Percentiles rank a stretch among this genome's conserved stretches.
Conservation (phyloP, 1,140 invertebrate species). For the Drosophila pallidifrons region DNA sequence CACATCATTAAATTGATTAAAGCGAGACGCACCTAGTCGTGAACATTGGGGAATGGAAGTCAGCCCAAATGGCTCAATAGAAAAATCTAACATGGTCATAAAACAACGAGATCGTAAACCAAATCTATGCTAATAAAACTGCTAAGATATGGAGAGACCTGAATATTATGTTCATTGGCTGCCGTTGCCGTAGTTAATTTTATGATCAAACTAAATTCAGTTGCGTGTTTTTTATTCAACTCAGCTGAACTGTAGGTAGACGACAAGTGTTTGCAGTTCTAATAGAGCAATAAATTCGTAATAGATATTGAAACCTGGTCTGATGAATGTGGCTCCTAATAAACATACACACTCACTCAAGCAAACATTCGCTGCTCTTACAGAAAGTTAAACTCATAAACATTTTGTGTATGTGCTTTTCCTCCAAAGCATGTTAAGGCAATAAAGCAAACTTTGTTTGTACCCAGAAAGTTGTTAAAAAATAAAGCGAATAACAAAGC, state of each 20-base stretch:
- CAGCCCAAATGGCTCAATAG: not conserved
- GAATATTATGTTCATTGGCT: slow-evolving; percentile 27
- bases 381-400: slow-evolving; percentile 14
- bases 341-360: slow-evolving; percentile 2
- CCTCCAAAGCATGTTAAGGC: slow-evolving; percentile 21
- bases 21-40: slow-evolving; percentile 10
- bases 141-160: slow-evolving; percentile 5
- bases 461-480: slow-evolving; percentile 36
- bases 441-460: slow-evolving; percentile 37
- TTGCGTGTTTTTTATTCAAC: slow-evolving; percentile 44
- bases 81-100: slow-evolving; percentile 45
- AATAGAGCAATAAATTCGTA: slow-evolving; percentile 67
- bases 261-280: slow-evolving; percentile 64
- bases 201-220: slow-evolving; percentile 42
- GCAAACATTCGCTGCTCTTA: slow-evolving; percentile 2
- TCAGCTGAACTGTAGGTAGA: not conserved
- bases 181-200: slow-evolving; percentile 47
- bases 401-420: slow-evolving; percentile 7
- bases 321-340: slow-evolving; percentile 6
- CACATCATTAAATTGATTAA: slow-evolving; percentile 71
- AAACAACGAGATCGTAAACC: slow-evolving; percentile 50
- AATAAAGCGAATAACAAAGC: slow-evolving; percentile 56
- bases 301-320: slow-evolving; percentile 58
- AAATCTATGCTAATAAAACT: slow-evolving; percentile 69
- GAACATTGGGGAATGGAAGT: not conserved